These are phyloP conservation scores for Rhopalosiphum maidis DNA, from an alignment of 1,140 invertebrate species.

Conservation along the genomic window DNA sequence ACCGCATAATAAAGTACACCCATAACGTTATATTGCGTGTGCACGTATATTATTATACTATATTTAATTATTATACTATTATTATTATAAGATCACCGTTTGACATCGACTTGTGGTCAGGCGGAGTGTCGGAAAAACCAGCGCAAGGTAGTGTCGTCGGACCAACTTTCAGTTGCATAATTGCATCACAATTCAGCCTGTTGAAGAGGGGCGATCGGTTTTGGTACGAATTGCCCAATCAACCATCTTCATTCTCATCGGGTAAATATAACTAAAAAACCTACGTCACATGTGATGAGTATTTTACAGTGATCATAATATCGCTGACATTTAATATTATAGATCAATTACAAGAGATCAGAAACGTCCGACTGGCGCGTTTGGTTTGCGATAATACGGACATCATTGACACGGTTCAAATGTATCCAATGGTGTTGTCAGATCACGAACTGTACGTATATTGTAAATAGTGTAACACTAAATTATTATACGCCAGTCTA, in stretches of 20 bases:
- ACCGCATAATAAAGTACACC: neutral
- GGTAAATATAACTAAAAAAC: slow-evolving; percentile 63
- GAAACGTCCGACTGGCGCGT: slow-evolving; percentile 83
- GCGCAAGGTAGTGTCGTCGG: slow-evolving; percentile 89
- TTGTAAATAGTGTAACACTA: no score
- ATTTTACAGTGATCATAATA: neutral
- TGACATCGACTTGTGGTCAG: slow-evolving; percentile 92
- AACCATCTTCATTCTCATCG: slow-evolving; percentile 87
- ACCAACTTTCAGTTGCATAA: slow-evolving; percentile 94
- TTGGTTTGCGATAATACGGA: slow-evolving; percentile 96
- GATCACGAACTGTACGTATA: slow-evolving; percentile 87
- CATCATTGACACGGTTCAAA: slow-evolving; percentile 88
- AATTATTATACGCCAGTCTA: neutral
- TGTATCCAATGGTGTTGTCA: slow-evolving; percentile 90
- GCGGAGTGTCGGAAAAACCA: slow-evolving; percentile 88
- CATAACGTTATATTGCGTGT: neutral
- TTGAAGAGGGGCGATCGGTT: slow-evolving; percentile 91
- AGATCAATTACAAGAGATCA: slow-evolving; percentile 89
- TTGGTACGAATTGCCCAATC: slow-evolving; percentile 93
- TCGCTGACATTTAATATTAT: slow-evolving; percentile 59
- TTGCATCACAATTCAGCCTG: slow-evolving; percentile 95
- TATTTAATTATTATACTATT: neutral
- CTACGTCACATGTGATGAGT: no score
- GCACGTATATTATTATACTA: neutral
- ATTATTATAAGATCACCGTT: slow-evolving; percentile 65